These are phyloP conservation scores for Neodiprion fabricii DNA, from an alignment of 1,140 invertebrate genomes.

Conservation along the genomic window DNA sequence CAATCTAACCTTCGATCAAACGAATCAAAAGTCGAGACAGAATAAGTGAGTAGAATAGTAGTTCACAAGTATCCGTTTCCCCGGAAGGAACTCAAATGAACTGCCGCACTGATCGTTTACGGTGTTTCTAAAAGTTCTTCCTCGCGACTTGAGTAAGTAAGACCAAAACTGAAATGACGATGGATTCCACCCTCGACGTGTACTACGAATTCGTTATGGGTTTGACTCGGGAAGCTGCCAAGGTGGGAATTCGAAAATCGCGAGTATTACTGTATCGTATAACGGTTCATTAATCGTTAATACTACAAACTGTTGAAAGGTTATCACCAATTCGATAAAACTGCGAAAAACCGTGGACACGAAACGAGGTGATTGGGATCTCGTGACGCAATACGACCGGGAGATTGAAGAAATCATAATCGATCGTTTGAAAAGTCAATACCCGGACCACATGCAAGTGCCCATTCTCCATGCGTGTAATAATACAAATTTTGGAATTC, in stretches of 20 bases:
- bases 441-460: constrained; percentile 76
- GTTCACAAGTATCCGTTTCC: not conserved
- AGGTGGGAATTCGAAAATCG: constrained; percentile 26
- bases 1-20: not conserved
- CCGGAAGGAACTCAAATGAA: not conserved
- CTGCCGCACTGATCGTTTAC: not conserved
- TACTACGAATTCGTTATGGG: constrained; percentile 42
- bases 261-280: no score
- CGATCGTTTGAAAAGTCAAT: constrained; percentile 67
- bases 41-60: not conserved
- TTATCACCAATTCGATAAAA: constrained; percentile 46
- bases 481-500: constrained; percentile 64
- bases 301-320: constrained; percentile 24
- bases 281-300: no score
- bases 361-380: constrained; percentile 69
- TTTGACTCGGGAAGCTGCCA: constrained; percentile 39
- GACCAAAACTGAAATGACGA: no score
- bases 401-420: constrained; percentile 80
- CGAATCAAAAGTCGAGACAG: not conserved
- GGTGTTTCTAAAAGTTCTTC: no score
- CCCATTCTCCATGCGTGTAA: not conserved
- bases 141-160: no score
- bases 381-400: constrained; percentile 84
- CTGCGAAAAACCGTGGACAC: constrained; percentile 46
- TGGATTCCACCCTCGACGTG: no score